Evolutionary conservation across 1,140 invertebrate genomes (phyloP), one percentile per base, ranked within the genome.

Genomic region (Drosophila pruinosa): DNA sequence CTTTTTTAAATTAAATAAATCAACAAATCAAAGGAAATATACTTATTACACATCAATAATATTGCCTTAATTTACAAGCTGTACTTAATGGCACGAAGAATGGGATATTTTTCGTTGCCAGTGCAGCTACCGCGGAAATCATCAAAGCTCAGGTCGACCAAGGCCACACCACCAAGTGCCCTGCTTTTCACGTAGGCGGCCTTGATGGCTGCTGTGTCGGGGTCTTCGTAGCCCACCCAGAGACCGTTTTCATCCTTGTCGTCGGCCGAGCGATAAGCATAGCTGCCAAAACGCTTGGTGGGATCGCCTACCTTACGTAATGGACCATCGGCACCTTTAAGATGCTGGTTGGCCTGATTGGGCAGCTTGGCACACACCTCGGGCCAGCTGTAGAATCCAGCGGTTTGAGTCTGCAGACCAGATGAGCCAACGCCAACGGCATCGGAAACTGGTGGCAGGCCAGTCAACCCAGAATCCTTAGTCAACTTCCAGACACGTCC

Each of bases 151-250:
- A 97, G 90, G 63, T 98, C 97, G 43, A 94, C 93, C 2, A 98
- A 92, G 7, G 97, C 96, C 1, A 97, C 93, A 26, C 97, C 97
- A 15, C 96, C 97, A 2, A 96, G 93, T 17, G 94, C 94, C 80
- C 96, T 95, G 1, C 93, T 93, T 75, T 95, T 93, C 3, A 94
- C 95, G 76, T 95, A 98, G 2, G 93, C 89, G 0, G 96, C 96
- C 89, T 98, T 99, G 58, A 95, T 94, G 28, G 94, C 95, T 38
- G 97, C 95, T 0, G 96, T 97, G 50, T 97, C 95, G 0, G 95
- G 94, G 90, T 98, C 97, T 85, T 99, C 97, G 86, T 96, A 98
- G 31, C 95, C 95, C 0, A 98, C 95, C 98, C 98, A 99, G 43
- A 98, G 93, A 8, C 97, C 95, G 4, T 94, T 94, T 7, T 95